These are phyloP conservation scores for Cuculus canorus DNA, from an alignment of 2,797 vertebrate species.

Conservation along the genomic window DNA sequence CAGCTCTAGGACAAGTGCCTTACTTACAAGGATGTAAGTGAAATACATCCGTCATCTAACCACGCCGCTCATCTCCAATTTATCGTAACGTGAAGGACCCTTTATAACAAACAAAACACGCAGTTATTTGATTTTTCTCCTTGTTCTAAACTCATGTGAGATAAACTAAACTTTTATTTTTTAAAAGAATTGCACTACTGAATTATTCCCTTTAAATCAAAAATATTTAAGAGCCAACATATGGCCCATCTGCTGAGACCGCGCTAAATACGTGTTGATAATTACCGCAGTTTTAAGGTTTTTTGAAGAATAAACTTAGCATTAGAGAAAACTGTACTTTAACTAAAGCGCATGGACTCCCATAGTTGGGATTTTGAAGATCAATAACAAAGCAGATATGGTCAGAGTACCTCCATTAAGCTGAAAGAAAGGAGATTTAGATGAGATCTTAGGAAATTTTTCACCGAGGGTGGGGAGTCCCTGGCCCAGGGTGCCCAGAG, in stretches of 20 bases:
- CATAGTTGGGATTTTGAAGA: not conserved
- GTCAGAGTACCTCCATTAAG: not conserved
- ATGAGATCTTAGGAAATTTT: no score
- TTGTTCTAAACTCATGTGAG: not conserved
- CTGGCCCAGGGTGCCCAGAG: no score
- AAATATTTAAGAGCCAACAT: not conserved
- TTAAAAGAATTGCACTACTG: not conserved
- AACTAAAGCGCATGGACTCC: not conserved
- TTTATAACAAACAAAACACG: not conserved
- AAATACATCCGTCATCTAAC: not conserved
- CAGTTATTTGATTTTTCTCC: not conserved
- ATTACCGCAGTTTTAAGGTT: not conserved
- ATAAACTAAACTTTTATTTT: not conserved
- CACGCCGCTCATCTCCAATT: not conserved
- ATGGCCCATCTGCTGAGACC: not conserved
- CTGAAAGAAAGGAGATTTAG: no score
- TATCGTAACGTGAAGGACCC: fast-evolving
- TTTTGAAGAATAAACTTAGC: not conserved
- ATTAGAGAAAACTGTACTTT: not conserved
- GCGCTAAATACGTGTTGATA: not conserved
- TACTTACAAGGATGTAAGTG: no score
- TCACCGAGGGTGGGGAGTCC: no score
- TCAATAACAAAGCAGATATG: fast-evolving
- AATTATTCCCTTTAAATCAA: not conserved
- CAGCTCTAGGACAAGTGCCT: not conserved